Evolutionary conservation across 2,888 invertebrate genomes (phyloP).

Genomic region (Callyntrura sp.): DNA sequence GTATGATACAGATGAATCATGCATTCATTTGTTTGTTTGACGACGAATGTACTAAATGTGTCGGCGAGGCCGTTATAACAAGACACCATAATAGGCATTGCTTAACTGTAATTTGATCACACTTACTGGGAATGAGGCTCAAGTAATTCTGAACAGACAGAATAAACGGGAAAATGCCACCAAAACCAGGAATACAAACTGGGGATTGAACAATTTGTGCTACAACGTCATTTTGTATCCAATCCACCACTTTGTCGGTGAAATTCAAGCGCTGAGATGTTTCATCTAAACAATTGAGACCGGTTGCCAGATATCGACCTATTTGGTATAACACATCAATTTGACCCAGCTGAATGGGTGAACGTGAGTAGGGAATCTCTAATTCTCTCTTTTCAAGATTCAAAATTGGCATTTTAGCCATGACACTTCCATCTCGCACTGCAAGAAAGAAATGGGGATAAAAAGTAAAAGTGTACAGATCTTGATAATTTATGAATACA

Average conservation of each 20-base stretch:
- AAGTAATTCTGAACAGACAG: constrained; percentile 56
- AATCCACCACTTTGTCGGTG: constrained; percentile 63
- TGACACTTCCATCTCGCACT: constrained; percentile 76
- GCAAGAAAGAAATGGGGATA: not conserved
- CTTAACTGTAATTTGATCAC: not conserved
- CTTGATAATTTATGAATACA: too few relatives aligned
- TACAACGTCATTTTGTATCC: constrained; percentile 75
- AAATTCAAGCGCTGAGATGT: constrained; percentile 61
- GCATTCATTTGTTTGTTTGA: not conserved
- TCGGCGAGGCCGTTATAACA: constrained; percentile 80
- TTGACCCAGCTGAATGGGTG: constrained; percentile 21
- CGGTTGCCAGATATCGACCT: constrained; percentile 62
- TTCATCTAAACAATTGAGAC: constrained; percentile 67
- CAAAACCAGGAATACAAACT: constrained; percentile 69
- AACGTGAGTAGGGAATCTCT: constrained; percentile 53
- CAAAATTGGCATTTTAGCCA: constrained; percentile 67
- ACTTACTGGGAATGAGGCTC: constrained; percentile 46
- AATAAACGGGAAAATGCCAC: constrained; percentile 69
- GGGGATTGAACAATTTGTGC: constrained; percentile 62
- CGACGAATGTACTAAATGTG: constrained; percentile 1
- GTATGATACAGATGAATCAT: too few relatives aligned
- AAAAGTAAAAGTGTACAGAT: too few relatives aligned
- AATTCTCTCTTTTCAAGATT: constrained; percentile 44
- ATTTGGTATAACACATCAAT: constrained; percentile 67
- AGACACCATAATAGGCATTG: constrained; percentile 30